These are phyloP conservation scores for Acholoe squamosa DNA, from an alignment of 2,888 invertebrate species.

Conservation along the genomic window DNA sequence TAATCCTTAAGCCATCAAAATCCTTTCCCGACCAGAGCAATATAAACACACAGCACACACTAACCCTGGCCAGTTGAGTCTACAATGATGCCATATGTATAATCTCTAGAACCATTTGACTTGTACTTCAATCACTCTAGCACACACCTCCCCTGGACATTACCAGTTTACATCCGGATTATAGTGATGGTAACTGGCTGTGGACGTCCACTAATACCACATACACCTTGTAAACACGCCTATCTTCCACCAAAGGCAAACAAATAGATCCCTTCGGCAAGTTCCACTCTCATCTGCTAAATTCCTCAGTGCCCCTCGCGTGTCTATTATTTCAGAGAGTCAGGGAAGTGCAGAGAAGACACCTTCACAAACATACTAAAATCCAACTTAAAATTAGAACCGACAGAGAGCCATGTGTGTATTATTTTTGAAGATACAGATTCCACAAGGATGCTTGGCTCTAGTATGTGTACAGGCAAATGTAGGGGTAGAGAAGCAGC, in stretches of 20 bases:
- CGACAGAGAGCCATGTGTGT: no score
- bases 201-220: neutral
- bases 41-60: constrained; percentile 35
- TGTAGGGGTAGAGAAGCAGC: no score
- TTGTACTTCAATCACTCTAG: constrained; percentile 15
- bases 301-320: constrained; percentile 1
- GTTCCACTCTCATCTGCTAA: constrained; percentile 8
- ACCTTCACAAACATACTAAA: neutral
- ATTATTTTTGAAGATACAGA: no score
- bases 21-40: constrained; percentile 1
- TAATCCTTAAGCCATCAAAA: constrained; percentile 16
- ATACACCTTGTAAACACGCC: constrained; percentile 38
- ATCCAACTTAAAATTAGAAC: neutral
- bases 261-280: constrained; percentile 27
- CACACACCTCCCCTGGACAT: constrained; percentile 3
- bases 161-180: constrained; percentile 19
- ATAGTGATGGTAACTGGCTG: constrained; percentile 28
- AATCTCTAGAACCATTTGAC: constrained; percentile 49
- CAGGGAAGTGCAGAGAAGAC: neutral
- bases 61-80: constrained; percentile 10
- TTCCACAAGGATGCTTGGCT: no score
- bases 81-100: constrained; percentile 29
- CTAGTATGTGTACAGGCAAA: no score
- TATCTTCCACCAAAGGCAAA: constrained; percentile 10
- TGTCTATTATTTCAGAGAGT: neutral